phyloP scores from a whole-genome alignment of 1,140 invertebrate genomes.

The Dendroctonus ponderosae region DNA sequence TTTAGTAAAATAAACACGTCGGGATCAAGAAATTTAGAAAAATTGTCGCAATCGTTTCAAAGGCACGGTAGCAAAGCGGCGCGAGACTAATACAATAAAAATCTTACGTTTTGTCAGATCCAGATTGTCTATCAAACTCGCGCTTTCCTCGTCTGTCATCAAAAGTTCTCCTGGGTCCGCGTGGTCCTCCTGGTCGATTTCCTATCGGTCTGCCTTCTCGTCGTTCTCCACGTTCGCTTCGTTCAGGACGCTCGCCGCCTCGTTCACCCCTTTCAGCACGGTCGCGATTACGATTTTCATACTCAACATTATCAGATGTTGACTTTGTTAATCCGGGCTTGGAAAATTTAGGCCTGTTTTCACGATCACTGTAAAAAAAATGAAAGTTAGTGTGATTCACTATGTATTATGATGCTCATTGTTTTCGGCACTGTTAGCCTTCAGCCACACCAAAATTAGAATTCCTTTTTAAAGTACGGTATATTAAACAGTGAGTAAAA shows the following conservation, averaged over 20 bases:
- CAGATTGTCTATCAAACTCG: slow-evolving; percentile 93
- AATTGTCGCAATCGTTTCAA: neutral
- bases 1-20: neutral
- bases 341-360: slow-evolving; percentile 35
- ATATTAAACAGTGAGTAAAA: too few species aligned
- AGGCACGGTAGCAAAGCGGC: neutral
- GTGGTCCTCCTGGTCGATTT: slow-evolving; percentile 52
- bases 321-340: too few species aligned
- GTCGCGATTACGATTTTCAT: slow-evolving; percentile 37
- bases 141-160: slow-evolving; percentile 76
- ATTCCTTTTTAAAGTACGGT: too few species aligned
- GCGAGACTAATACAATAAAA: neutral
- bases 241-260: slow-evolving; percentile 42
- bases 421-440: too few species aligned
- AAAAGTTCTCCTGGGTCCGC: slow-evolving; percentile 56
- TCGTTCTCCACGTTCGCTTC: slow-evolving; percentile 52
- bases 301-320: slow-evolving; percentile 33
- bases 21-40: neutral
- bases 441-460: too few species aligned
- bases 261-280: slow-evolving; percentile 3
- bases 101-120: slow-evolving; percentile 85
- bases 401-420: too few species aligned
- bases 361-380: slow-evolving; percentile 34
- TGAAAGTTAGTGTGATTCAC: too few species aligned
- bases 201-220: slow-evolving; percentile 50